Evolutionary conservation across 2,888 invertebrate species (phyloP).

Genomic region (Heliconius sara): DNA sequence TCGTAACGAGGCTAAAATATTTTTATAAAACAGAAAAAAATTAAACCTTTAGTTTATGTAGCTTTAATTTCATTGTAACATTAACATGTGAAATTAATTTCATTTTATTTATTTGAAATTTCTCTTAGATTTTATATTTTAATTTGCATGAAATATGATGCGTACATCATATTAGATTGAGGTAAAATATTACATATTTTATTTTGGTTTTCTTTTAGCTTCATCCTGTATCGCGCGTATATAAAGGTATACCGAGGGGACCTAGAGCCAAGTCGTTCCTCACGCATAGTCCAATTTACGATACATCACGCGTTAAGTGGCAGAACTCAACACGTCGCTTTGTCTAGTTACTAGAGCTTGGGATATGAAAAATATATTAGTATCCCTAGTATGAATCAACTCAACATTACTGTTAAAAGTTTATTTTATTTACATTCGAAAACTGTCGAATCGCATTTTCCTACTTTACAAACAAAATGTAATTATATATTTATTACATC

Average conservation of each 20-base stretch:
- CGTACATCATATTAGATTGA: too few species aligned
- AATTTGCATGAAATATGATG: too few species aligned
- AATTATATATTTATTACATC: neutral
- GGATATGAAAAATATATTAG: too few species aligned
- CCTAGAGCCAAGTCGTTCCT: too few species aligned
- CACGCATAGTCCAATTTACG: too few species aligned
- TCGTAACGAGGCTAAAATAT: neutral
- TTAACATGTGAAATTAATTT: neutral
- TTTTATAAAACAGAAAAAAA: neutral
- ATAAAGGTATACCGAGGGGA: too few species aligned
- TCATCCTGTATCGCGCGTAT: too few species aligned
- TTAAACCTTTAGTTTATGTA: neutral
- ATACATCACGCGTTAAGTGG: too few species aligned
- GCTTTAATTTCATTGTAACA: neutral
- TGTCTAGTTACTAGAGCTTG: too few species aligned
- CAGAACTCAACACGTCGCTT: too few species aligned
- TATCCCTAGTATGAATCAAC: too few species aligned
- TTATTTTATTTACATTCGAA: neutral
- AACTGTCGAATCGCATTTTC: neutral
- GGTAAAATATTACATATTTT: neutral
- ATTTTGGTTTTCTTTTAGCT: neutral
- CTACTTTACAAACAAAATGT: neutral
- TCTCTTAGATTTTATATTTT: conserved; percentile 5
- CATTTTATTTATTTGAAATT: neutral
- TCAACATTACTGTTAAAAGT: too few species aligned